Base-by-base conservation (phyloP, 2,113 vertebrate genomes). In the Bostrychus sinensis region DNA sequence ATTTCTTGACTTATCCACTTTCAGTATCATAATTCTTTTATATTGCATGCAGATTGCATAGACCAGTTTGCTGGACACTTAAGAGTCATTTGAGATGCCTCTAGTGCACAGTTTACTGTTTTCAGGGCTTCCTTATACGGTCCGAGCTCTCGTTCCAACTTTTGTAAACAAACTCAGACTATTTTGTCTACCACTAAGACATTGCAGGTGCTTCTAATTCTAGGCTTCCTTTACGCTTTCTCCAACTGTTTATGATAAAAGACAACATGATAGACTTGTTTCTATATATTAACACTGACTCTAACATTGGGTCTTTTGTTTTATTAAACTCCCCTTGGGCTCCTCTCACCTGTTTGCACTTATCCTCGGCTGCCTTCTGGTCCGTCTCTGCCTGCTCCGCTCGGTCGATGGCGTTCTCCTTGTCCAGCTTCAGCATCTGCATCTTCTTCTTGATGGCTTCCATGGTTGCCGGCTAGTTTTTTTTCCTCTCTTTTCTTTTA, bases 361-460 rank as follows among this genome's bases (percentile, higher is more conserved):
- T 96, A 77, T 97, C 96, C 84, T 98, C 95, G 0, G 95, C 94
- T 0, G 91, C 90, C 51, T 97, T 98, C 89, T 94, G 93, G 66
- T 96, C 96, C 0, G 93, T 88, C 82, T 99, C 97, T 0, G 95
- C 94, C 89, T 96, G 94, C 62, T 98, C 95, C 0, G 97, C 95
- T 8, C 95, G 89, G 89, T 98, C 95, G 1, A 97, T 92, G 88
- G 97, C 96, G 0, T 95, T 97, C 91, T 98, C 96, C 88, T 95
- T 98, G 91, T 98, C 97, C 82, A 97, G 23, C 84, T 96, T 99
- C 81, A 97, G 86, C 96, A 98, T 98, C 92, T 98, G 95, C 96
- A 98, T 98, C 91, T 98, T 98, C 91, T 98, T 98, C 92, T 96
- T 98, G 87, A 98, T 98, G 75, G 96, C 97, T 78, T 98, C 96